Conservation (phyloP, 2,888 invertebrate species). For the Branchipolynoe longqiensis region DNA sequence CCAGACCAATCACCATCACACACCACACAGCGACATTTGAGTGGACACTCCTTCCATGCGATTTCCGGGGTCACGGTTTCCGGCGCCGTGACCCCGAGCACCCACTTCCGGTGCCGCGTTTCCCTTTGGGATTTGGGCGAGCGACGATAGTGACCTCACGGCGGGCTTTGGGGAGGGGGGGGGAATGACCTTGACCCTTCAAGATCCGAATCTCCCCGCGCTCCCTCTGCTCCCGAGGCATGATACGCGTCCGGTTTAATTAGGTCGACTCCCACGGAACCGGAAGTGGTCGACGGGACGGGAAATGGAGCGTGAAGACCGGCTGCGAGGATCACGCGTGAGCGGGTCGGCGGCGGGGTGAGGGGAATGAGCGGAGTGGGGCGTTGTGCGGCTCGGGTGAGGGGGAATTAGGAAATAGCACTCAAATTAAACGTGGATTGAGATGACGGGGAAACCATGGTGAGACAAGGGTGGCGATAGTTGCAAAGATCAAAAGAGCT, state of each 20-base stretch:
- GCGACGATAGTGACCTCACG: slow-evolving; percentile 28
- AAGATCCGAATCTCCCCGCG: background rate
- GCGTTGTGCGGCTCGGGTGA: too few species aligned
- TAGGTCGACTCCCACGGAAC: background rate
- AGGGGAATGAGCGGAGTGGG: too few species aligned
- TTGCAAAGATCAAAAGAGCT: too few species aligned
- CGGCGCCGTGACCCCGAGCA: too few species aligned
- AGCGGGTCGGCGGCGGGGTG: too few species aligned
- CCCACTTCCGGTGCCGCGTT: too few species aligned
- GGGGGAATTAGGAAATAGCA: too few species aligned
- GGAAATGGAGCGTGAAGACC: slow-evolving; percentile 5
- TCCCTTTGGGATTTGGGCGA: background rate
- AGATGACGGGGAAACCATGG: too few species aligned
- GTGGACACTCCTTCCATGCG: slow-evolving; percentile 38
- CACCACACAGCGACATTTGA: background rate
- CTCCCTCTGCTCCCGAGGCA: background rate
- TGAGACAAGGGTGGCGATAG: too few species aligned
- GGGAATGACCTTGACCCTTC: slow-evolving; percentile 14
- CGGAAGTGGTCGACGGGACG: too few species aligned
- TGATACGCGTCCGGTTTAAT: slow-evolving; percentile 30
- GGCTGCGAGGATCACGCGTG: background rate
- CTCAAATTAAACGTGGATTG: too few species aligned
- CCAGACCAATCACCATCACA: slow-evolving; percentile 13
- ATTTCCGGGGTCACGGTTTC: too few species aligned
- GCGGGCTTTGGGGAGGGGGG: background rate